A percentile compares a stretch with the other conserved stretches of the same genome.
Conservation (phyloP, 2,888 invertebrate species). For the Callinectes sapidus region DNA sequence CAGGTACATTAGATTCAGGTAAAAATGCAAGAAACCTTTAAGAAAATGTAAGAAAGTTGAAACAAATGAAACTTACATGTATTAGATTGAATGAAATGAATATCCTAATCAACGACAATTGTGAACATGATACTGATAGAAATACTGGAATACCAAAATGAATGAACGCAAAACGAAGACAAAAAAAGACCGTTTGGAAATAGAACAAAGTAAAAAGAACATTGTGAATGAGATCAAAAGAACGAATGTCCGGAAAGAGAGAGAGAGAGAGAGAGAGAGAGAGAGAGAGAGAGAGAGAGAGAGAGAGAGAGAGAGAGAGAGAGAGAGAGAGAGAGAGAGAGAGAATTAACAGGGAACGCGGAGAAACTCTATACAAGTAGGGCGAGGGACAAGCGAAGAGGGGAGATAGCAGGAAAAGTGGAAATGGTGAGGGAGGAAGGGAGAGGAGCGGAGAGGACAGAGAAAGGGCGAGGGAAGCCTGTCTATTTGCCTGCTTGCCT, state of each 20-base stretch:
- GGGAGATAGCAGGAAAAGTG: constrained; percentile 1
- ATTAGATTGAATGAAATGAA: not conserved
- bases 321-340: constrained; percentile 44
- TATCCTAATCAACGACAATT: not conserved
- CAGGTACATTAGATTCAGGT: too few relatives aligned
- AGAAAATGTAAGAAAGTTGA: not conserved
- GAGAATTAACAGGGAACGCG: constrained; percentile 20
- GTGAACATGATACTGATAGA: not conserved
- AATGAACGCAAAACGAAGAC: not conserved
- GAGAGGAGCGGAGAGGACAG: not conserved
- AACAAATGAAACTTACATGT: not conserved
- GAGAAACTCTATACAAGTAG: constrained; percentile 39
- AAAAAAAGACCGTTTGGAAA: not conserved
- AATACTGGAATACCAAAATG: not conserved
- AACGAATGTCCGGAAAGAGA: not conserved
- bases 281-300: constrained; percentile 32
- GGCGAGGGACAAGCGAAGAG: not conserved
- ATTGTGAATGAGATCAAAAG: not conserved
- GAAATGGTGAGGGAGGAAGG: constrained; percentile 38
- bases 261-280: constrained; percentile 41
- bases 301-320: constrained; percentile 47
- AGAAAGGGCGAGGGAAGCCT: constrained; percentile 13
- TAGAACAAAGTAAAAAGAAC: not conserved
- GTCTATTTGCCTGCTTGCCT: not conserved
- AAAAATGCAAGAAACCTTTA: not conserved